These are phyloP conservation scores for Apodemia mormo DNA, from an alignment of 2,888 invertebrate genomes.

Conservation along the genomic window DNA sequence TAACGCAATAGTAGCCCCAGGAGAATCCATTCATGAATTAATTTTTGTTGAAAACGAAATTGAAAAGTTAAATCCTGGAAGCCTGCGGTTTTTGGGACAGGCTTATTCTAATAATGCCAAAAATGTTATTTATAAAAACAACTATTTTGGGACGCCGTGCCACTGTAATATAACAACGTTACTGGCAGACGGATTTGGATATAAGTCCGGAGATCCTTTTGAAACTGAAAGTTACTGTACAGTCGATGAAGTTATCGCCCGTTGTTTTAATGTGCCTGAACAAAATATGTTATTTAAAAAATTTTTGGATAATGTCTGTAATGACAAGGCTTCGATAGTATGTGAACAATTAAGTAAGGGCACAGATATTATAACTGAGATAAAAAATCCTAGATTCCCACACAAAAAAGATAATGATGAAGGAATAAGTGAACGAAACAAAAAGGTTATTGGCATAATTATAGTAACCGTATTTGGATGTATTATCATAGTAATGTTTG, in stretches of 20 bases:
- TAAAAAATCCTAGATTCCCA: constrained; percentile 73
- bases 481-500: constrained; percentile 75
- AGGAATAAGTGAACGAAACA: constrained; percentile 55
- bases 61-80: constrained; percentile 66
- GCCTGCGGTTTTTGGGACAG: constrained; percentile 82
- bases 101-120: constrained; percentile 66
- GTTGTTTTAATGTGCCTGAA: constrained; percentile 84
- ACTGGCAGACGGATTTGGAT: constrained; percentile 73
- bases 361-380: constrained; percentile 53
- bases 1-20: constrained; percentile 77
- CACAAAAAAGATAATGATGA: constrained; percentile 53
- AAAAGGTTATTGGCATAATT: constrained; percentile 73
- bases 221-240: constrained; percentile 83
- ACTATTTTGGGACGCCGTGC: constrained; percentile 84
- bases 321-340: constrained; percentile 68
- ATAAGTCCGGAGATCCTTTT: constrained; percentile 63
- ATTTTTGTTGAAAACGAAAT: constrained; percentile 73
- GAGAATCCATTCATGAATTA: constrained; percentile 80
- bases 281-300: constrained; percentile 84
- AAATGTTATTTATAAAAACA: constrained; percentile 77
- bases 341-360: constrained; percentile 78
- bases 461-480: constrained; percentile 78
- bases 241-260: constrained; percentile 80
- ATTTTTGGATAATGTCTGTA: constrained; percentile 83
- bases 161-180: constrained; percentile 83